A percentile compares a stretch with the other conserved stretches of the same genome.
phyloP scores from a whole-genome alignment of 1,140 invertebrate species.

The Drosophila kikkawai region DNA sequence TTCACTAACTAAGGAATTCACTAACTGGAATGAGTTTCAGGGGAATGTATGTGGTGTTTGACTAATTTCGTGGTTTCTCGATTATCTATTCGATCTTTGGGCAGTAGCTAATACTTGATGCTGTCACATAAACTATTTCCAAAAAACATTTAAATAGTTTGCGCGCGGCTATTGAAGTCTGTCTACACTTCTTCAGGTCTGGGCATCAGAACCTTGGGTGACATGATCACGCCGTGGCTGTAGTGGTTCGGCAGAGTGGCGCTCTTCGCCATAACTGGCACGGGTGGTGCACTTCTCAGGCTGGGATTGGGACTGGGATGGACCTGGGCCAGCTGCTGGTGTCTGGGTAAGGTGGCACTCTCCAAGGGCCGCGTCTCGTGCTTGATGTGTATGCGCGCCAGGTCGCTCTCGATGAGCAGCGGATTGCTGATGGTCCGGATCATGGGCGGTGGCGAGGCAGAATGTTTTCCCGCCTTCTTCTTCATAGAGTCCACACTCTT shows the following conservation, averaged over 20 bases:
- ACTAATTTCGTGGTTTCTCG: conserved; percentile 25
- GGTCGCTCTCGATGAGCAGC: conserved; percentile 62
- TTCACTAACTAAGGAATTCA: conserved; percentile 14
- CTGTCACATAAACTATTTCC: conserved; percentile 3
- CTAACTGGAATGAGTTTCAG: conserved; percentile 7
- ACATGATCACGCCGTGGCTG: conserved; percentile 64
- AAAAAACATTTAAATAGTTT: not conserved
- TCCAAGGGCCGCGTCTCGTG: conserved; percentile 64
- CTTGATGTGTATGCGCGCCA: conserved; percentile 67
- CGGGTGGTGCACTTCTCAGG: conserved; percentile 63
- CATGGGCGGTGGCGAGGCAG: conserved; percentile 39
- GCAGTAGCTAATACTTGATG: conserved; percentile 54
- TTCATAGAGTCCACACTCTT: conserved; percentile 13
- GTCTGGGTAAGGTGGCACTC: conserved; percentile 57
- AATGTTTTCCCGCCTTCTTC: conserved; percentile 3
- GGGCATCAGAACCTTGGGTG: conserved; percentile 63
- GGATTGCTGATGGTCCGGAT: conserved; percentile 72
- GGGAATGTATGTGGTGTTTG: conserved; percentile 9
- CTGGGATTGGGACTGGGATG: conserved; percentile 64
- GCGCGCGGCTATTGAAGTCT: not conserved
- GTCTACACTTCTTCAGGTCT: conserved; percentile 30
- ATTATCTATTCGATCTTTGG: conserved; percentile 42
- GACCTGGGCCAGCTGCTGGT: conserved; percentile 36
- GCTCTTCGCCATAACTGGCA: conserved; percentile 33
- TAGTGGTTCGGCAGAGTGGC: conserved; percentile 43